Conservation (phyloP, 2,888 invertebrate species). For the Mechanitis messenoides region DNA sequence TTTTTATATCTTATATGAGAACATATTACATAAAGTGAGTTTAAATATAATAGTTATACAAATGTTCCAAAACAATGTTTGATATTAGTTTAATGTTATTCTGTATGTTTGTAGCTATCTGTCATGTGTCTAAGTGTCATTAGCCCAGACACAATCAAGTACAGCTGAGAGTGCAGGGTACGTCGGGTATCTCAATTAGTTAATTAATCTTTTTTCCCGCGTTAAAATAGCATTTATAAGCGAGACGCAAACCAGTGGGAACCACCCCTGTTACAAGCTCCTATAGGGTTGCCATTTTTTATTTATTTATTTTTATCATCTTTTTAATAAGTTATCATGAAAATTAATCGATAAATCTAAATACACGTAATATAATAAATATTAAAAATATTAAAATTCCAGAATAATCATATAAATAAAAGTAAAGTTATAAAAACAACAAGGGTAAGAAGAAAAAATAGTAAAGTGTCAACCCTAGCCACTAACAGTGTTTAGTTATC, state of each 20-base stretch:
- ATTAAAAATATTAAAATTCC: no score
- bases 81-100: no score
- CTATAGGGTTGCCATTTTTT: slow-evolving; percentile 49
- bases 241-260: slow-evolving; percentile 68
- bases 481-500: slow-evolving; percentile 70
- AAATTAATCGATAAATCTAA: not conserved
- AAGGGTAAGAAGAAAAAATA: no score
- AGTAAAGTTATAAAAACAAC: no score
- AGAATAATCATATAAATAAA: no score
- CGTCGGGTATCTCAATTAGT: slow-evolving; percentile 70
- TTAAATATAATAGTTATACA: no score
- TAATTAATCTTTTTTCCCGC: slow-evolving; percentile 76
- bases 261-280: slow-evolving; percentile 48
- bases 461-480: slow-evolving; percentile 43
- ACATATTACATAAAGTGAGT: no score
- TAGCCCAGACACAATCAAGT: slow-evolving; percentile 28
- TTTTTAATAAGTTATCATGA: not conserved
- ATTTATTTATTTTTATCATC: slow-evolving; percentile 4
- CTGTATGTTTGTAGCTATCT: no score
- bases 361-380: no score
- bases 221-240: slow-evolving; percentile 75
- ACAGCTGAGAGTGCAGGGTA: slow-evolving; percentile 32
- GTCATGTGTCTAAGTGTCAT: slow-evolving; percentile 23
- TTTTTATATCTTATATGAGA: no score
- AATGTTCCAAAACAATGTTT: no score